Base-by-base conservation (phyloP, 2,888 invertebrate species). In the Cephus nigrinus region DNA sequence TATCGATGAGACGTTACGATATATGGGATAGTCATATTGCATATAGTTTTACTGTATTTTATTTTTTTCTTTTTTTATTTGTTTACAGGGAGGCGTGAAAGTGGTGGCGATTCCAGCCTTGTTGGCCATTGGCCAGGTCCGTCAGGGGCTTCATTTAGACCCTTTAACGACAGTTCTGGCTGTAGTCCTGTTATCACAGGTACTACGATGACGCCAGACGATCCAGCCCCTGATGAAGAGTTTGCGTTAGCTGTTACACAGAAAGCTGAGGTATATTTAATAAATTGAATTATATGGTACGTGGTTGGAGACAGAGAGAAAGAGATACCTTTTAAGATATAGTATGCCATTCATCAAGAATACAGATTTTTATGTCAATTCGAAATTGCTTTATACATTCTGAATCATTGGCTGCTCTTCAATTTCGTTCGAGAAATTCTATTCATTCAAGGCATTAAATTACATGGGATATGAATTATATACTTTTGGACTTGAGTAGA, bases 191-290 rank as follows among this genome's bases (percentile, higher is more conserved):
- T 80, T 73, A 79, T 84, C 78, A 86, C 85, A 82, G 82, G 82
- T 79, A 82, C 78, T 84, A 89, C 84, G 78, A 90, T 89, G 90
- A 86, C 83, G 79, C 86, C 87, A 75, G 88, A 89, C 77, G 89
- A 90, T 78, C 84, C 86, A 73, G 80, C 79, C 33, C 85, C 83
- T 78, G 89, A 90, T 78, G 90, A 89, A 80, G 89, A 89, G 78
- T 87, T 89, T 75, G 83, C 86, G 68, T 71, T 86, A 33, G 86
- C 88, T 71, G 80, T 86, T 73, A 78, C 85, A 31, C 88, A 86
- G 34, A 90, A 87, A 76, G 80, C 86, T 75, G 84, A 87, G 86
- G 89, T 89, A 81, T 68, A 15, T 75, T 68, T 31, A 23, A 55
- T 55, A 55, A 55, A 40, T 40, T 40, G 4, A 40, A 40, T 40